A percentile compares a stretch with the other conserved stretches of the same genome.
These are phyloP conservation scores for Oryzias celebensis DNA, from an alignment of 2,113 vertebrate genomes.

Conservation along the genomic window DNA sequence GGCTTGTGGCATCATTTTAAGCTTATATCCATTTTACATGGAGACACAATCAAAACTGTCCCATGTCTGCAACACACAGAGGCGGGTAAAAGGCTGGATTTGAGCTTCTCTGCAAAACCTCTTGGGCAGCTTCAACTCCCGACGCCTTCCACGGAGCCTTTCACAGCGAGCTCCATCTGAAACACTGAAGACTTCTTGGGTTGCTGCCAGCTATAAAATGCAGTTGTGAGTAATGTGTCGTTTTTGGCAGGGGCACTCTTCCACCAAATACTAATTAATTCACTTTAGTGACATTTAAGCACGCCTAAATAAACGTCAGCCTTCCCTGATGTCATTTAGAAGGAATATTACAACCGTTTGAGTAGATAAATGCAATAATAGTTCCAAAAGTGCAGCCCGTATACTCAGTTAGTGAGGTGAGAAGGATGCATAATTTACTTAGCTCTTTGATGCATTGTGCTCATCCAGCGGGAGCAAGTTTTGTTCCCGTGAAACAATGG, in stretches of 20 bases:
- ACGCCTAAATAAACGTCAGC: conserved; percentile 28
- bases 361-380: conserved; percentile 11
- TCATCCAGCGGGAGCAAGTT: background rate
- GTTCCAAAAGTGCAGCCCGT: conserved; percentile 1
- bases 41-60: conserved; percentile 40
- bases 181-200: conserved; percentile 35
- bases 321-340: conserved; percentile 15
- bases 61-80: conserved; percentile 51
- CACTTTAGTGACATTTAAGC: conserved; percentile 33
- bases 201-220: conserved; percentile 49
- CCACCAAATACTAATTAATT: conserved; percentile 41
- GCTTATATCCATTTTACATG: conserved; percentile 50
- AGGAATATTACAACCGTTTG: conserved; percentile 11
- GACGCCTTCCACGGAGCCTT: conserved; percentile 27
- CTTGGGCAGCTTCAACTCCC: conserved; percentile 45
- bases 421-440: background rate
- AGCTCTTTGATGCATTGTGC: background rate
- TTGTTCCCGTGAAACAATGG: background rate
- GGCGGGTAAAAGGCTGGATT: conserved; percentile 48
- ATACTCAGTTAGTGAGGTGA: background rate
- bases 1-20: conserved; percentile 51
- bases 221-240: conserved; percentile 45
- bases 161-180: conserved; percentile 31
- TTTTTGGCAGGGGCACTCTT: conserved; percentile 36
- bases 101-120: conserved; percentile 44